Evolutionary conservation across 2,113 vertebrate genomes (phyloP).

Genomic region (Rallus limicola): DNA sequence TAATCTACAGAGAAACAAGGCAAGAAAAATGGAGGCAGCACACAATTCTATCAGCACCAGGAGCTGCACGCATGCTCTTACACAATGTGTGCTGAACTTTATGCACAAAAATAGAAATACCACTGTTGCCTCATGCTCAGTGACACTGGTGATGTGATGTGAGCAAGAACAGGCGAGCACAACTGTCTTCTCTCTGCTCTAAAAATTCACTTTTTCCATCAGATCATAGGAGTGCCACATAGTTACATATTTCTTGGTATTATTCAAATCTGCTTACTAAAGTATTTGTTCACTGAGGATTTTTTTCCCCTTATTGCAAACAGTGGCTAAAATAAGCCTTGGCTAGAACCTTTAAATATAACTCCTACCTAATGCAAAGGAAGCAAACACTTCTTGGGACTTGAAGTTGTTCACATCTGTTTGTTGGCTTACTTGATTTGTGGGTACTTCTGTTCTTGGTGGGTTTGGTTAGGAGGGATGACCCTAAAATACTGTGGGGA

Average conservation of each 20-base stretch:
- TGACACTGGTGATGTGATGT: conserved; percentile 51
- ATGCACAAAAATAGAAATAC: conserved; percentile 58
- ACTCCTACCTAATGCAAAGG: not conserved
- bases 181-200: not conserved
- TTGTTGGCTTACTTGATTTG: not conserved
- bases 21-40: not conserved
- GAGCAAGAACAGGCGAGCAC: conserved; percentile 33
- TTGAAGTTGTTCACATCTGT: not conserved
- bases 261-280: not conserved
- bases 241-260: not conserved
- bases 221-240: not conserved
- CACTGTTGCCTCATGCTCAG: conserved; percentile 27
- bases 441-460: not conserved
- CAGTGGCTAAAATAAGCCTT: not conserved
- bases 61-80: not conserved
- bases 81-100: conserved; percentile 29
- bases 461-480: not conserved
- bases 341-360: not conserved
- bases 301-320: not conserved
- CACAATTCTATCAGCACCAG: not conserved
- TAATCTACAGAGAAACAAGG: not conserved
- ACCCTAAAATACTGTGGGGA: not conserved
- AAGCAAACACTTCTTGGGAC: not conserved
- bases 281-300: not conserved
- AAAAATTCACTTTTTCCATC: not conserved